Evolutionary conservation across 1,140 invertebrate species (phyloP).

Genomic region (Pachypsylla venusta): DNA sequence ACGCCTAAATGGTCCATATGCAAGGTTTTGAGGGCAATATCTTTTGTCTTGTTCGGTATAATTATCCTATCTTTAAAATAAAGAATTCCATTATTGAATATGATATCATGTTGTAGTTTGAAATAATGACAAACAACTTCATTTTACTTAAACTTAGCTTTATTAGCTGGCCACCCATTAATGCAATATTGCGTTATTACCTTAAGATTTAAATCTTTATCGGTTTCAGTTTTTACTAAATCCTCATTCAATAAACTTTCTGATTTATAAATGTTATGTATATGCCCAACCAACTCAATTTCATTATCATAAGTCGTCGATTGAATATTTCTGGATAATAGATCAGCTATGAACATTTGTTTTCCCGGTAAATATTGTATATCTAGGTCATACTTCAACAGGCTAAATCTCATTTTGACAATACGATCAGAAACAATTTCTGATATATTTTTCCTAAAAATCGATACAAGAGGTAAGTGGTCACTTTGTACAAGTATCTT

Average conservation of each 20-base stretch:
- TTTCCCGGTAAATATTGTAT: conserved; percentile 24
- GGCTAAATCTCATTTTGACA: conserved; percentile 29
- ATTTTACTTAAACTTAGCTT: conserved; percentile 13
- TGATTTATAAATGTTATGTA: conserved; percentile 1
- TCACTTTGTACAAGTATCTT: conserved; percentile 29
- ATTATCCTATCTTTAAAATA: conserved; percentile 25
- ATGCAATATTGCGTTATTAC: too few species aligned
- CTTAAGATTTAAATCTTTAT: conserved; percentile 18
- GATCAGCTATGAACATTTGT: conserved; percentile 25
- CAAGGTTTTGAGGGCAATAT: conserved; percentile 25
- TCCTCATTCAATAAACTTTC: conserved; percentile 16
- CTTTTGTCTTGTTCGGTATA: conserved; percentile 25
- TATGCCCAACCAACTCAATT: neutral
- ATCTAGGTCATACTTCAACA: conserved; percentile 29
- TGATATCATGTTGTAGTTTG: too few species aligned
- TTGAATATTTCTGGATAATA: conserved; percentile 23
- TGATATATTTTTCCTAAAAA: conserved; percentile 21
- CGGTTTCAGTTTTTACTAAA: conserved; percentile 18
- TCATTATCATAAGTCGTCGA: neutral
- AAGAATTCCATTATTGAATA: conserved; percentile 25
- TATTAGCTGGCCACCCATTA: conserved; percentile 21
- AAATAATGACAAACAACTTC: conserved; percentile 21
- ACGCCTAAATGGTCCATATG: conserved; percentile 27
- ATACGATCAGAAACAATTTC: conserved; percentile 26
- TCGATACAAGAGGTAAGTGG: conserved; percentile 23